These are phyloP conservation scores for Bergia sp. DNA, from an alignment of 92 coral and sea anemone species.

Conservation along the genomic window DNA sequence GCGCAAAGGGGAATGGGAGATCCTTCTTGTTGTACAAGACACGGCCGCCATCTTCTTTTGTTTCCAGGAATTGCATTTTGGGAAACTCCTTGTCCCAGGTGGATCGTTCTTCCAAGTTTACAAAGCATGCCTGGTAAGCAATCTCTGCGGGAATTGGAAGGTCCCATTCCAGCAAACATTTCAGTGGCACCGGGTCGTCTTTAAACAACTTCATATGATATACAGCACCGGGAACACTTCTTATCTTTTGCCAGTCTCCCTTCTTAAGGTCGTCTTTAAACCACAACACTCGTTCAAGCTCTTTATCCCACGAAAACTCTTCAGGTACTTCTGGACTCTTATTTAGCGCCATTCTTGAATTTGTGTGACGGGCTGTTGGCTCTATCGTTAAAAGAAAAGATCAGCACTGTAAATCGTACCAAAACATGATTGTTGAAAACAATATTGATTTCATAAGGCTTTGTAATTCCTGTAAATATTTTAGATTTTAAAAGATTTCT, in stretches of 20 bases:
- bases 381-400: too few relatives aligned
- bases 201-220: conserved; percentile 13
- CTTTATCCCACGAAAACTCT: conserved; percentile 6
- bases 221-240: conserved; percentile 7
- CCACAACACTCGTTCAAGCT: conserved; percentile 11
- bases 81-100: conserved; percentile 26
- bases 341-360: background rate
- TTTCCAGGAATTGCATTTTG: conserved; percentile 15
- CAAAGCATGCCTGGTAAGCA: background rate
- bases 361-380: background rate
- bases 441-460: too few relatives aligned
- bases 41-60: conserved; percentile 34
- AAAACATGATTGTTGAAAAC: too few relatives aligned
- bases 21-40: background rate
- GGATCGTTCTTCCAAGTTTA: conserved; percentile 4
- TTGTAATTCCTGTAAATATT: too few relatives aligned
- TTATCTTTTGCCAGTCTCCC: background rate
- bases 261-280: conserved; percentile 12
- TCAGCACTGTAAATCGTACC: too few relatives aligned
- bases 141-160: conserved; percentile 20
- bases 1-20: background rate
- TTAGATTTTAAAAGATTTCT: too few relatives aligned
- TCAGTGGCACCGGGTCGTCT: conserved; percentile 5
- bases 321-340: conserved; percentile 1
- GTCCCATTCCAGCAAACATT: conserved; percentile 15